Evolutionary conservation across 2,888 invertebrate genomes (phyloP).

Genomic region (Stegana nigrithorax): DNA sequence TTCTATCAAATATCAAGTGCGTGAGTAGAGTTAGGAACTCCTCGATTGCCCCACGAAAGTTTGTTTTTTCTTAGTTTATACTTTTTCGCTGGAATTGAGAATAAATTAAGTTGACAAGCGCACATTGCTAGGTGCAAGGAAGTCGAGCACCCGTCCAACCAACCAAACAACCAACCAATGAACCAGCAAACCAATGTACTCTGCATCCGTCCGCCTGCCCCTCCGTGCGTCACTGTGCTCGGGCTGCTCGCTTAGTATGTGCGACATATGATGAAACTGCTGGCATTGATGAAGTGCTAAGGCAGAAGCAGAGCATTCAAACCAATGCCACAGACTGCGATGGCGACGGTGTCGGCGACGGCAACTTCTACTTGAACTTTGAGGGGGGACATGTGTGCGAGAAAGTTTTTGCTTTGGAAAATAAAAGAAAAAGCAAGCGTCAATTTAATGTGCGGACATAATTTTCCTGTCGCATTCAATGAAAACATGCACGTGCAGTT

Average conservation of each 20-base stretch:
- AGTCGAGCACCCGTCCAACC: no score
- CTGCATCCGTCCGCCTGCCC: neutral
- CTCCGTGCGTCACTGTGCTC: neutral
- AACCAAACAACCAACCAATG: no score
- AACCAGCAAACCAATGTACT: no score
- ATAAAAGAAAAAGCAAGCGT: conserved; percentile 31
- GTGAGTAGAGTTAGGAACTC: no score
- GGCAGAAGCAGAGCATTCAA: neutral
- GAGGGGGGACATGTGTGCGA: no score
- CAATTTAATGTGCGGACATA: conserved; percentile 60
- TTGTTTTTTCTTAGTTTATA: no score
- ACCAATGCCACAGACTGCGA: conserved; percentile 1
- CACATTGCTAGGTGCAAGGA: conserved; percentile 26
- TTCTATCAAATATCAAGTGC: no score
- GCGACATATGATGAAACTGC: neutral
- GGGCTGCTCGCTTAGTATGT: no score
- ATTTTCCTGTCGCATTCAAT: conserved; percentile 61
- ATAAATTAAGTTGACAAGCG: conserved; percentile 61
- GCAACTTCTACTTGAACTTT: neutral
- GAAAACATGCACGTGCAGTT: neutral
- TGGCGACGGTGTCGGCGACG: no score
- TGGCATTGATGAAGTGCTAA: conserved; percentile 16
- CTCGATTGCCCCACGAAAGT: no score
- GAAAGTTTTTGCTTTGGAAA: neutral
- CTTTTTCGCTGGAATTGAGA: conserved; percentile 47